A percentile compares a stretch with the other conserved stretches of the same genome.
These are phyloP conservation scores for Deilephila porcellus DNA, from an alignment of 2,888 invertebrate species.

Conservation along the genomic window DNA sequence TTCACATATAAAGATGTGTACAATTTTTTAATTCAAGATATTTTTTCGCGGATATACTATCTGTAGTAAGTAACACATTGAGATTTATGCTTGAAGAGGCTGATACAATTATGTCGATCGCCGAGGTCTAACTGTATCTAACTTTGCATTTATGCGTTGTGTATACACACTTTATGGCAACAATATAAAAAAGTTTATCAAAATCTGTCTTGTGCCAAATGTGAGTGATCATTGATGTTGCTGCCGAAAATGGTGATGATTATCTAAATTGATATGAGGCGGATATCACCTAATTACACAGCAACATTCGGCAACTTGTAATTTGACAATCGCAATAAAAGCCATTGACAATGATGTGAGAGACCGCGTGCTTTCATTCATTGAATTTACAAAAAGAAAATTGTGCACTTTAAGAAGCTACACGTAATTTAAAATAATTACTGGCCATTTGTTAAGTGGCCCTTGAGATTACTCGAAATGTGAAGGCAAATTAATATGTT, in stretches of 20 bases:
- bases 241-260: slow-evolving; percentile 34
- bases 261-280: slow-evolving; percentile 47
- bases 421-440: slow-evolving; percentile 64
- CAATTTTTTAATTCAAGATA: too few species aligned
- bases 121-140: too few species aligned
- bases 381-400: slow-evolving; percentile 52
- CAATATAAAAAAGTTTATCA: too few species aligned
- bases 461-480: slow-evolving; percentile 47
- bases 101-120: too few species aligned
- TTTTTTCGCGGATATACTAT: too few species aligned
- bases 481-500: slow-evolving; percentile 19
- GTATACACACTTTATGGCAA: too few species aligned
- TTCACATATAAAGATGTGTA: neutral
- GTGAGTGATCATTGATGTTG: slow-evolving; percentile 8
- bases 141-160: too few species aligned
- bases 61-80: too few species aligned
- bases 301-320: slow-evolving; percentile 57
- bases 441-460: slow-evolving; percentile 56
- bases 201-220: neutral
- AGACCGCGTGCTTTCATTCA: slow-evolving; percentile 60
- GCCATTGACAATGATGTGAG: slow-evolving; percentile 53
- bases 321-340: slow-evolving; percentile 62
- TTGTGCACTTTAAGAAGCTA: slow-evolving; percentile 48
- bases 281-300: slow-evolving; percentile 54
- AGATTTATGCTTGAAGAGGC: too few species aligned